Conservation (phyloP, 2,888 invertebrate species). For the Drosophila flavopinicola region DNA sequence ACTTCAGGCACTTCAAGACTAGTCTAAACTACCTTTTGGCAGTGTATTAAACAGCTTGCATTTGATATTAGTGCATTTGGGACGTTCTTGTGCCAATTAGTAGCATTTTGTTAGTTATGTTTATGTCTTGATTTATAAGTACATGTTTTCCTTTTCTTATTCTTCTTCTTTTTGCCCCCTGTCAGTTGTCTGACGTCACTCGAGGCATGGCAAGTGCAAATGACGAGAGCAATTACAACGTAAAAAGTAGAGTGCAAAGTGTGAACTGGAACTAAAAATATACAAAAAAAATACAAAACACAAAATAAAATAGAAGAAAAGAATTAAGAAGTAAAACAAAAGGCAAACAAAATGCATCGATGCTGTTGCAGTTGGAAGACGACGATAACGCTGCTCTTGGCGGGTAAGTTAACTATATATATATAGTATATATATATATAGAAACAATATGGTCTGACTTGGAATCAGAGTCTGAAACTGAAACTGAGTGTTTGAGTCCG, state of each 20-base stretch:
- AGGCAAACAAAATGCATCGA: conserved; percentile 50
- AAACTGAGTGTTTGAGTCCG: no score
- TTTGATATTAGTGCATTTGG: conserved; percentile 9
- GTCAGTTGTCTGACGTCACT: conserved; percentile 4
- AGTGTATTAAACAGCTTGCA: conserved; percentile 5
- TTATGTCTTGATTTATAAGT: conserved; percentile 13
- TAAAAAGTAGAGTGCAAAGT: conserved; percentile 18
- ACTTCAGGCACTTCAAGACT: no score
- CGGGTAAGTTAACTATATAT: conserved; percentile 54
- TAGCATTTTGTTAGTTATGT: conserved; percentile 9
- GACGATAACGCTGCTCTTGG: conserved; percentile 42
- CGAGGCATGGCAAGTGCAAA: conserved; percentile 1
- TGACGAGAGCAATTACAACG: conserved; percentile 23
- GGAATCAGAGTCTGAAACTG: not conserved
- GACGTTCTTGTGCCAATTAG: conserved; percentile 26
- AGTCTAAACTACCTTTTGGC: no score
- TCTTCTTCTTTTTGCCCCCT: not conserved
- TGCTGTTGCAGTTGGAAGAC: conserved; percentile 48
- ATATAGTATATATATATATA: no score
- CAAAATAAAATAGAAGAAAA: conserved; percentile 8
- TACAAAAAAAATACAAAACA: conserved; percentile 8
- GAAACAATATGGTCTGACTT: conserved; percentile 12
- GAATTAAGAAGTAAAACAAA: conserved; percentile 7
- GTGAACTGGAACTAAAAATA: conserved; percentile 16
- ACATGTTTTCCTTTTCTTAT: conserved; percentile 2